Evolutionary conservation across 2,888 invertebrate genomes (phyloP), one percentile per base, ranked within the genome.

Genomic region (Perizoma flavofasciatum): DNA sequence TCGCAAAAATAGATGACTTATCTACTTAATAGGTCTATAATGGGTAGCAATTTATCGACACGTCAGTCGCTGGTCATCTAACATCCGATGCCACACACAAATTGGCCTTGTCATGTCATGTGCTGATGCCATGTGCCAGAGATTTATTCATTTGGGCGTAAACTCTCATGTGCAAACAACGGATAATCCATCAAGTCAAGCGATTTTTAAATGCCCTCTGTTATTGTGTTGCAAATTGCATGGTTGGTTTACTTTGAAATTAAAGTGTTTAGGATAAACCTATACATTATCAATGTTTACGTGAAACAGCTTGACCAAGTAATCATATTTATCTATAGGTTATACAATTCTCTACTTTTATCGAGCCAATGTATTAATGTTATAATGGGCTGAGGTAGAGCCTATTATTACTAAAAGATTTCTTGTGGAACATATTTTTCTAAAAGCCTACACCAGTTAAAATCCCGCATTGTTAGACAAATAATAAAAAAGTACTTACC

Each of bases 141-240:
- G 82, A 83, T 83, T 83, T 83, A 83, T 83, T 78, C 77, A 74
- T 81, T 77, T 68, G 71, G 67, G 72, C 75, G 71, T 68, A 68
- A 63, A 51, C 64, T 64, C 54, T 69, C 67, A 71, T 67, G 71
- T 69, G 22, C 22, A 69, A 67, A 73, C 69, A 61, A 50, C 66
- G 48, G 48, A 63, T 71, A 74, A 79, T 78, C 71, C 70, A 76
- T 74, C 75, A 79, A 71, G 55, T 59, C 56, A 61, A 72, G 63
- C 72, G 53, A 55, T 72, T 73, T 70, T 67, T 63, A 45, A 64
- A 60, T 56, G 47, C 10, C 32, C 22, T 51, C 43, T 59, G 55
- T 58, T 58, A 47, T 50, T 49, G 37, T 8, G 43, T 56, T 45
- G 43, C 35, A 49, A 34, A n/a, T 22, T 22, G 39, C 33, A 40